Evolutionary conservation across 2,888 invertebrate species (phyloP).

Genomic region (Tricholauxania praeusta): DNA sequence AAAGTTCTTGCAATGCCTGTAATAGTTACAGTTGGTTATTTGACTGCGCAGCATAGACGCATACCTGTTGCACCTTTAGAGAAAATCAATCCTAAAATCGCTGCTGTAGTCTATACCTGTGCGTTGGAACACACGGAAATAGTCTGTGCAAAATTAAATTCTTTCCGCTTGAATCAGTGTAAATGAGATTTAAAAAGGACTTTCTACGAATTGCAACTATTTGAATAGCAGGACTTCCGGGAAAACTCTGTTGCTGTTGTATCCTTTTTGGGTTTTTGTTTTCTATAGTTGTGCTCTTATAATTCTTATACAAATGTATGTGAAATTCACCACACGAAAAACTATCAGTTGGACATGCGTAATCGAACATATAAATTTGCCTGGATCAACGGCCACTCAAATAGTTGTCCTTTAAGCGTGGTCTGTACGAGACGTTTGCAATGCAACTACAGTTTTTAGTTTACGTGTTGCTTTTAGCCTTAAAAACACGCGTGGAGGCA

Average conservation of each 20-base stretch:
- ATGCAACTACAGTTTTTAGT: conserved; percentile 5
- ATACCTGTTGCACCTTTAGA: no score
- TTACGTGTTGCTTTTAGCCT: background rate
- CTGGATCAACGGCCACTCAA: conserved; percentile 10
- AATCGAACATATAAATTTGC: conserved; percentile 35
- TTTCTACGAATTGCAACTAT: background rate
- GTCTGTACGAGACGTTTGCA: conserved; percentile 17
- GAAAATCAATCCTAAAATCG: background rate
- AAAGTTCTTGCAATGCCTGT: no score
- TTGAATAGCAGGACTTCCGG: background rate
- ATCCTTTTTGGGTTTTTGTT: background rate
- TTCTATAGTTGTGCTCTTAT: background rate
- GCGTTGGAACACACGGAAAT: background rate
- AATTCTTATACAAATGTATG: background rate
- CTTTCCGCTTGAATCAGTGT: background rate
- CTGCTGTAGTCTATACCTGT: background rate
- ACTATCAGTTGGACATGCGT: background rate
- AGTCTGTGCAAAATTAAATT: background rate
- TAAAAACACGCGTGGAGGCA: background rate
- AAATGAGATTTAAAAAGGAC: background rate
- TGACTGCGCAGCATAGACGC: no score
- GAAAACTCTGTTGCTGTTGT: background rate
- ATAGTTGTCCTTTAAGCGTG: conserved; percentile 33
- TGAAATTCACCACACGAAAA: background rate
- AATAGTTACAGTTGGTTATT: no score